Conservation (phyloP, 2,113 vertebrate genomes). For the Brachyistius frenatus region DNA sequence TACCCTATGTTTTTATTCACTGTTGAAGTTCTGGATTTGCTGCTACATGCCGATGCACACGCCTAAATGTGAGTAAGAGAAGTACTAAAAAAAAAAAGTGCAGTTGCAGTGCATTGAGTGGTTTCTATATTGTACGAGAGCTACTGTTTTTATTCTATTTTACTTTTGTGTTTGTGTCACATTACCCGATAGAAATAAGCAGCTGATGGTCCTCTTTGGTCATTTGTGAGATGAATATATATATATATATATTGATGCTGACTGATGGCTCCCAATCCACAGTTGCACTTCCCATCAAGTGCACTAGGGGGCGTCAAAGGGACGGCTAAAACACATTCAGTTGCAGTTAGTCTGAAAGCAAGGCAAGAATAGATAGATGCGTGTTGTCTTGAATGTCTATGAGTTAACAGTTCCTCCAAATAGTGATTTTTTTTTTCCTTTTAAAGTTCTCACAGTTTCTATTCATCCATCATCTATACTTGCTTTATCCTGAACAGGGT, state of each 20-base stretch:
- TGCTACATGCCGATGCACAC: too few relatives aligned
- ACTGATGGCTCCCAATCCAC: background rate
- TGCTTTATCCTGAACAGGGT: too few relatives aligned
- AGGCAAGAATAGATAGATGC: too few relatives aligned
- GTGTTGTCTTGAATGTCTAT: too few relatives aligned
- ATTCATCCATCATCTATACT: too few relatives aligned
- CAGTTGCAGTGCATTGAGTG: background rate
- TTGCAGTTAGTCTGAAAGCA: background rate
- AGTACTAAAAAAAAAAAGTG: background rate
- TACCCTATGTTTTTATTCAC: too few relatives aligned
- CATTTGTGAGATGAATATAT: background rate
- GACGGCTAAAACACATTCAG: constrained; percentile 18
- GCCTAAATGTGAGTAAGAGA: too few relatives aligned
- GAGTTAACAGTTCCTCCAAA: too few relatives aligned
- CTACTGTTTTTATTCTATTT: constrained; percentile 16
- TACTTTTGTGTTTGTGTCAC: constrained; percentile 2
- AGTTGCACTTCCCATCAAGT: constrained; percentile 28
- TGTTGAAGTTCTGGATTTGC: too few relatives aligned
- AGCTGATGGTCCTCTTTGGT: background rate
- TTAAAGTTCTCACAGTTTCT: too few relatives aligned
- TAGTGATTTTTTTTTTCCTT: too few relatives aligned
- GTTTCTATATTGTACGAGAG: background rate
- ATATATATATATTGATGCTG: background rate
- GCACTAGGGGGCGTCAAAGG: constrained; percentile 68
- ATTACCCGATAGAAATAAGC: background rate